A percentile compares a stretch with the other conserved stretches of the same genome.
Evolutionary conservation across 2,888 invertebrate species (phyloP).

Genomic region (Standfussiana lucernea): DNA sequence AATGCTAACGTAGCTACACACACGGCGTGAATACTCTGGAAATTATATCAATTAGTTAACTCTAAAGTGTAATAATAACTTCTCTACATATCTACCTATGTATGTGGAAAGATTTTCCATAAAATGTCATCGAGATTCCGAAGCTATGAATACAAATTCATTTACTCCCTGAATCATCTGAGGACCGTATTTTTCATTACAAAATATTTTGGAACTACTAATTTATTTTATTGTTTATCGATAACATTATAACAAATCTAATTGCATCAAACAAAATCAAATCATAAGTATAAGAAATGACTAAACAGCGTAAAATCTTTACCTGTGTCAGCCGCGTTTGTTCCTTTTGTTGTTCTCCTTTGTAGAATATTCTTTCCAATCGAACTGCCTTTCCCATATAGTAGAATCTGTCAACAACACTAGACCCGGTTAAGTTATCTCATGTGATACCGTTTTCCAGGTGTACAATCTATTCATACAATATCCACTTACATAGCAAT

Average conservation of each 20-base stretch:
- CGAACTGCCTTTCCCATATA: slow-evolving; percentile 87
- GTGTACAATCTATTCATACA: not conserved
- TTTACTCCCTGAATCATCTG: not conserved
- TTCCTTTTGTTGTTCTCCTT: slow-evolving; percentile 84
- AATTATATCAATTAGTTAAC: slow-evolving; percentile 4
- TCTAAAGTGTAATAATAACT: not conserved
- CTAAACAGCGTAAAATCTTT: slow-evolving; percentile 20
- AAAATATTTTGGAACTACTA: not conserved
- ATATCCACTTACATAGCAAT: slow-evolving; percentile 84
- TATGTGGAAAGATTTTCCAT: not conserved
- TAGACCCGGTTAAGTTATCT: slow-evolving; percentile 7
- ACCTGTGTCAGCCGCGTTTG: slow-evolving; percentile 87
- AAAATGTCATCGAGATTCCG: not conserved
- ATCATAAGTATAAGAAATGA: not conserved
- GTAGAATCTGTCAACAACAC: slow-evolving; percentile 79
- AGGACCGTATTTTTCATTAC: not conserved
- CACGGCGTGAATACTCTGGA: slow-evolving; percentile 84
- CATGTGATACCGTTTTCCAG: not conserved
- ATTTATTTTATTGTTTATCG: too few relatives aligned
- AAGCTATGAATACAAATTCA: not conserved
- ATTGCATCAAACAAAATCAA: not conserved
- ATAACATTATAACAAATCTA: not conserved
- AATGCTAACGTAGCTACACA: slow-evolving; percentile 84
- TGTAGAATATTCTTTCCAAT: slow-evolving; percentile 86
- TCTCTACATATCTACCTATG: not conserved